phyloP scores from a whole-genome alignment of 2,113 vertebrate species.

The Dasyurus viverrinus region DNA sequence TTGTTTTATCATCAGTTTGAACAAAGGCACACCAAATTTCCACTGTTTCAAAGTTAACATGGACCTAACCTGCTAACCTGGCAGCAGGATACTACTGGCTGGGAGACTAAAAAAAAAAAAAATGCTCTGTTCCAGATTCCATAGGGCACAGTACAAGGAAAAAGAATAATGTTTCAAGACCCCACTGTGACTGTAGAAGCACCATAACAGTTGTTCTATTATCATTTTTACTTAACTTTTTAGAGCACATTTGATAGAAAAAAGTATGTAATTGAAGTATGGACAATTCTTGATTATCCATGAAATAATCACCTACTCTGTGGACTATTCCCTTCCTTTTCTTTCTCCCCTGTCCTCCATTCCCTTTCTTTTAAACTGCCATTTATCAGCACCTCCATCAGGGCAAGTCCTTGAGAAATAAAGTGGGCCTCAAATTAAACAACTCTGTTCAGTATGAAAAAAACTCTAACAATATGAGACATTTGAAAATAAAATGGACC shows the following conservation, averaged over 20 bases:
- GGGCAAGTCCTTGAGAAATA: not conserved
- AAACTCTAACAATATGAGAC: not conserved
- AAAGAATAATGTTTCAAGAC: not conserved
- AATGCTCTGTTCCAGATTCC: not conserved
- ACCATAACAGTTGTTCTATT: not conserved
- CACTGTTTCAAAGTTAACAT: not conserved
- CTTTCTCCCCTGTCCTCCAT: not conserved
- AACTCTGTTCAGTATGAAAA: not conserved
- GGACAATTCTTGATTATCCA: not conserved
- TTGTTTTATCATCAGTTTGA: not conserved
- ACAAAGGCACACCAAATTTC: conserved; percentile 1
- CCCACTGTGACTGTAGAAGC: not conserved
- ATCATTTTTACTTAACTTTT: not conserved
- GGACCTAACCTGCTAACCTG: not conserved
- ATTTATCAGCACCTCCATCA: not conserved
- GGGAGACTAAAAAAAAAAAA: not conserved
- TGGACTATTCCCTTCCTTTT: not conserved
- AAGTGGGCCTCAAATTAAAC: not conserved
- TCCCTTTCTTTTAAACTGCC: not conserved
- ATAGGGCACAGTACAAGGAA: not conserved
- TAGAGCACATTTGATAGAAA: not conserved
- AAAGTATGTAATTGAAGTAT: not conserved
- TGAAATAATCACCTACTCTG: not conserved
- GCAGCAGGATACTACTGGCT: not conserved
- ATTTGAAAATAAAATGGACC: not conserved